Conservation (phyloP, 2,113 vertebrate species). For the Argyrosomus japonicus region DNA sequence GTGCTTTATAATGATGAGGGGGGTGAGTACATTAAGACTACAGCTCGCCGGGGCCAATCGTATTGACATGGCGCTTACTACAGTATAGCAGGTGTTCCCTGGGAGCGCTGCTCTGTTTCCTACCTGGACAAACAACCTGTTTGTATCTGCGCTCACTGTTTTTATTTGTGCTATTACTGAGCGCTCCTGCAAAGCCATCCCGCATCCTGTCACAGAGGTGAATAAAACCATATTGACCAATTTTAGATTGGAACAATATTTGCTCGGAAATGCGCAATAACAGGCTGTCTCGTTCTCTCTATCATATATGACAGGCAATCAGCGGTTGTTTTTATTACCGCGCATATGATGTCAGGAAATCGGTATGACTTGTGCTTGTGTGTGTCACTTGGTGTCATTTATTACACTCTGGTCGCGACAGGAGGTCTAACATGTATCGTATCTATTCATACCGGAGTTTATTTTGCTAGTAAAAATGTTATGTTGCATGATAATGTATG, state of each 20-base stretch:
- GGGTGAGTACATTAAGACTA: constrained; percentile 37
- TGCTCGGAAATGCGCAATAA: constrained; percentile 26
- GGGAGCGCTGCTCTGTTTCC: constrained; percentile 10
- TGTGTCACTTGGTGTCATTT: constrained; percentile 17
- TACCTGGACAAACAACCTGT: constrained; percentile 38
- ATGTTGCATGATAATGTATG: not conserved
- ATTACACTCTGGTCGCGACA: not conserved
- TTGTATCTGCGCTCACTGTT: constrained; percentile 8
- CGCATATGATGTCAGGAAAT: constrained; percentile 46
- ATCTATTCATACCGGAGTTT: constrained; percentile 1
- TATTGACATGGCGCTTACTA: constrained; percentile 36
- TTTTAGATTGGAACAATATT: constrained; percentile 34
- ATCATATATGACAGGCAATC: constrained; percentile 53
- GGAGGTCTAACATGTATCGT: not conserved
- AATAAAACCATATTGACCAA: constrained; percentile 43
- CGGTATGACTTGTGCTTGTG: constrained; percentile 47
- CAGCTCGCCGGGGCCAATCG: constrained; percentile 28
- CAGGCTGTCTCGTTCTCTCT: constrained; percentile 1
- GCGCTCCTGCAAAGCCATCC: constrained; percentile 20
- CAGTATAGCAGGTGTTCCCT: constrained; percentile 40
- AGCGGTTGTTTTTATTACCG: constrained; percentile 40
- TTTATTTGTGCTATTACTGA: constrained; percentile 44
- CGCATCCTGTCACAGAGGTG: constrained; percentile 41
- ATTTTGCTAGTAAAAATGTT: constrained; percentile 6
- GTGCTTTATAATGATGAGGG: constrained; percentile 50